Percentiles rank a stretch among this genome's conserved stretches.
These are phyloP conservation scores for Bombus confusus DNA, from an alignment of 1,140 invertebrate species.

Conservation along the genomic window DNA sequence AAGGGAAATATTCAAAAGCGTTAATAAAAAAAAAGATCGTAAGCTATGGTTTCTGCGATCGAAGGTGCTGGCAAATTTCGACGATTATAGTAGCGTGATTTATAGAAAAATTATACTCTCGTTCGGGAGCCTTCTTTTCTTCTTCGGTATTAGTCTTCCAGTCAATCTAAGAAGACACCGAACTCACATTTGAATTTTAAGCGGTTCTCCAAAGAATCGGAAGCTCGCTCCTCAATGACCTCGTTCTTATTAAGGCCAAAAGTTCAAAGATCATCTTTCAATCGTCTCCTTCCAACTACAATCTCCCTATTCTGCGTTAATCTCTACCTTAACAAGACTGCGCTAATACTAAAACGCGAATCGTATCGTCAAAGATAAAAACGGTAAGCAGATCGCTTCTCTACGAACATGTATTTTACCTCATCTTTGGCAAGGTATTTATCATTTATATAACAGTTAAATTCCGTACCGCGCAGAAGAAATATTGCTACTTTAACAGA, in stretches of 20 bases:
- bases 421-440: not conserved
- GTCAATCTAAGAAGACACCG: slow-evolving; percentile 38
- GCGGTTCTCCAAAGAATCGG: slow-evolving; percentile 44
- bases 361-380: not conserved
- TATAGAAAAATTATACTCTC: slow-evolving; percentile 15
- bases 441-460: not conserved
- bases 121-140: slow-evolving; percentile 8
- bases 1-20: too few relatives aligned
- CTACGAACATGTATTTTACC: too few relatives aligned
- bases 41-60: not conserved
- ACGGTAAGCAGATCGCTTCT: not conserved
- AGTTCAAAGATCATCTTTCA: slow-evolving; percentile 39
- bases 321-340: not conserved
- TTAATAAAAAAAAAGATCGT: not conserved
- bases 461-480: not conserved
- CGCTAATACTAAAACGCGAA: not conserved
- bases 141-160: slow-evolving; percentile 16
- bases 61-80: not conserved
- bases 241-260: slow-evolving; percentile 61
- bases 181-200: slow-evolving; percentile 64
- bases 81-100: not conserved
- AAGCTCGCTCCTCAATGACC: slow-evolving; percentile 54
- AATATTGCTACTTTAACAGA: too few relatives aligned
- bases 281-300: slow-evolving; percentile 13
- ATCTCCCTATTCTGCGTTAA: slow-evolving; percentile 4